Evolutionary conservation across 2,888 invertebrate species (phyloP).

Genomic region (Monopis laevigella): DNA sequence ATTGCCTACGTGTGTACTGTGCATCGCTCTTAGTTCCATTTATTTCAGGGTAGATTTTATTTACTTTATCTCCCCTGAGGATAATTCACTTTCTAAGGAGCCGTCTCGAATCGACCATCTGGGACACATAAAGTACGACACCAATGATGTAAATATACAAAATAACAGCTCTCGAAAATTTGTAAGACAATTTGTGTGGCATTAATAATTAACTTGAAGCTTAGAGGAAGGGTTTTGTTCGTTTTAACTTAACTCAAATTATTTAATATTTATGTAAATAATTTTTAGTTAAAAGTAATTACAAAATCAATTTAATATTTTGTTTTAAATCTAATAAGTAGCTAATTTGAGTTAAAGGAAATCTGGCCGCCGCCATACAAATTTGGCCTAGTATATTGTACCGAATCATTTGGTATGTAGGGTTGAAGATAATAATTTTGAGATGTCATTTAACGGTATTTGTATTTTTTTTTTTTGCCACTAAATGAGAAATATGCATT

Average conservation of each 20-base stretch:
- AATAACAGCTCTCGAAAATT: slow-evolving; percentile 1
- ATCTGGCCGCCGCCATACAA: too few relatives aligned
- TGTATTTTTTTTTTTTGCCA: too few relatives aligned
- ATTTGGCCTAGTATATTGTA: too few relatives aligned
- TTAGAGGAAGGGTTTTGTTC: neutral
- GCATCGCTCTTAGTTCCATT: slow-evolving; percentile 46
- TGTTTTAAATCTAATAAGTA: too few relatives aligned
- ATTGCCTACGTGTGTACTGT: slow-evolving; percentile 57
- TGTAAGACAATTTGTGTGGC: neutral
- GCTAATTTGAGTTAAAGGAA: too few relatives aligned
- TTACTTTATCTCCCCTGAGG: slow-evolving; percentile 52
- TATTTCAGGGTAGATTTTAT: slow-evolving; percentile 58
- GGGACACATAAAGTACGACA: slow-evolving; percentile 45
- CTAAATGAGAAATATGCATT: too few relatives aligned
- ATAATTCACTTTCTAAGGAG: slow-evolving; percentile 53
- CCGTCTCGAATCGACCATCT: slow-evolving; percentile 50
- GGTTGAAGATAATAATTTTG: too few relatives aligned
- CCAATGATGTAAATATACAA: slow-evolving; percentile 10
- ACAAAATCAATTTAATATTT: neutral
- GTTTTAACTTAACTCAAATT: neutral
- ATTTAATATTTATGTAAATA: neutral
- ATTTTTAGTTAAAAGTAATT: neutral
- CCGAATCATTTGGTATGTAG: too few relatives aligned
- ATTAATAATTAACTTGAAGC: neutral
- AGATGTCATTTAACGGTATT: too few relatives aligned